phyloP scores from a whole-genome alignment of 1,140 invertebrate genomes.

The Thaumetopoea pityocampa region DNA sequence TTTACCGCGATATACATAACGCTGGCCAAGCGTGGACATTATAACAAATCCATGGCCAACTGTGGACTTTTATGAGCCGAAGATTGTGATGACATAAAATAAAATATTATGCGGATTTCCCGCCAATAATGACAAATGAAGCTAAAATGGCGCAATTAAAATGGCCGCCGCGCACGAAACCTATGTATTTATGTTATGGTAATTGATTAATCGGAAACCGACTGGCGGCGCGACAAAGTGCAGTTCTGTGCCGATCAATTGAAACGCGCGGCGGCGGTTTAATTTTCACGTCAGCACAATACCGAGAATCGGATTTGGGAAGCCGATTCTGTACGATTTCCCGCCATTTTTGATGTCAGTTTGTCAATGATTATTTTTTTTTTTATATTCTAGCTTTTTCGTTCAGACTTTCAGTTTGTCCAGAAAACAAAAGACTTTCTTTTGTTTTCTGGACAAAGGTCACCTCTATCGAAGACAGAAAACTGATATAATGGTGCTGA shows the following conservation, averaged over 20 bases:
- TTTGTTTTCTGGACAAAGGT: no score
- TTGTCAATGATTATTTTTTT: not conserved
- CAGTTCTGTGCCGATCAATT: slow-evolving; percentile 23
- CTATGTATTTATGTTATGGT: slow-evolving; percentile 28
- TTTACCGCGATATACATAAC: no score
- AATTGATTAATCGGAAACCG: slow-evolving; percentile 36
- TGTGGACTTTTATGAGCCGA: no score
- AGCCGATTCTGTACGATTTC: slow-evolving; percentile 16
- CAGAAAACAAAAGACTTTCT: not conserved
- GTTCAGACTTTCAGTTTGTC: not conserved
- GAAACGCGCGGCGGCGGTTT: slow-evolving; percentile 16
- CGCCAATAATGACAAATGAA: slow-evolving; percentile 19
- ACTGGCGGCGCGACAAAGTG: slow-evolving; percentile 26
- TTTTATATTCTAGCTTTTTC: not conserved
- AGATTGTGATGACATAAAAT: not conserved
- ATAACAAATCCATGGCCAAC: no score
- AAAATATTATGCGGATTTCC: not conserved
- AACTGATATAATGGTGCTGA: no score
- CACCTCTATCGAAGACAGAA: no score
- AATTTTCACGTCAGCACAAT: slow-evolving; percentile 20
- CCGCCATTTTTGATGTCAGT: slow-evolving; percentile 16
- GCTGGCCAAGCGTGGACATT: no score
- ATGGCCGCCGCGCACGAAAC: slow-evolving; percentile 18
- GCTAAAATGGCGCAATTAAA: slow-evolving; percentile 20
- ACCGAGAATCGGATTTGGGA: slow-evolving; percentile 12